Evolutionary conservation across 2,888 invertebrate species (phyloP), one percentile per base, ranked within the genome.

Genomic region (Pyrochroa serraticornis): DNA sequence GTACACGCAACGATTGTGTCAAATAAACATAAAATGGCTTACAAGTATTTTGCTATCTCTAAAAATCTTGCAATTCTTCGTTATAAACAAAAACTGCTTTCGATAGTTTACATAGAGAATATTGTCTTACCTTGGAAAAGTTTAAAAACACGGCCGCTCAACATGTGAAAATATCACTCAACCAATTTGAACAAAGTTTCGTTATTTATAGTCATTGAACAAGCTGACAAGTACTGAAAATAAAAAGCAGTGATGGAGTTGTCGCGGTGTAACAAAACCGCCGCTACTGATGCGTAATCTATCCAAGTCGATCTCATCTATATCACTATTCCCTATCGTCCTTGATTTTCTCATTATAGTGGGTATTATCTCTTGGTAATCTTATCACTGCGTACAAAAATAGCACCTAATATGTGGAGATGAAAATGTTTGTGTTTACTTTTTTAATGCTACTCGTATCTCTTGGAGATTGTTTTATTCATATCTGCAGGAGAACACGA

Each of bases 341-440:
- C 73, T 74, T 73, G 73, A 58, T 58, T 65, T 60, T 67, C 67
- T 71, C 71, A 69, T 71, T 70, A 69, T 63, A 62, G 57, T 58
- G 48, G 46, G 32, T 46, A 57, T 44, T 51, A 57, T 57, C 49
- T 72, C 72, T 64, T 51, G 64, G 64, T 72, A 75, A 76, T 76
- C 75, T 76, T 75, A 76, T 76, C 76, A 71, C 64, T 65, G 61
- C 64, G 69, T 73, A 22, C 22, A 74, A 71, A 72, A 71, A 74
- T 71, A 72, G 67, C 63, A 33, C 30, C 31, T 55, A 55, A 54
- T 58, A 53, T 59, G 50, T 41, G 22, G 22, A 37, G 53, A 45
- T 55, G 34, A 53, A 58, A 47, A 42, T 51, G 51, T 59, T 55
- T 51, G 51, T 54, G 50, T 55, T 59, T 59, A 55, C 50, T 50